Percentiles rank a stretch among this genome's conserved stretches.
Conservation (phyloP, 1,140 invertebrate species). For the Frieseomelitta varia region DNA sequence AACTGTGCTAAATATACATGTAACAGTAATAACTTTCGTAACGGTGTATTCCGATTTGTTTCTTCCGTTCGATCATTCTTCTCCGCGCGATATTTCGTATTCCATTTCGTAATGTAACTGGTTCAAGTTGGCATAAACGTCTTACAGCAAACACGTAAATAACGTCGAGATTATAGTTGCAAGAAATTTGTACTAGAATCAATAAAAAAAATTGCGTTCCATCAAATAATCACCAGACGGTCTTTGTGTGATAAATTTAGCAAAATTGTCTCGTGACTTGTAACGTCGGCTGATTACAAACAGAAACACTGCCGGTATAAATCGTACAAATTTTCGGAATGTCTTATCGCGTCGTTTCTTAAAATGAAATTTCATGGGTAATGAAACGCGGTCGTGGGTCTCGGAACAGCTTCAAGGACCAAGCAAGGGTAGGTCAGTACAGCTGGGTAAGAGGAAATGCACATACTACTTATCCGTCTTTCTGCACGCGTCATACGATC, state of each 20-base stretch:
- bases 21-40: conserved; percentile 50
- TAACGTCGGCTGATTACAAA: neutral
- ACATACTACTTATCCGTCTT: neutral
- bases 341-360: neutral
- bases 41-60: conserved; percentile 34
- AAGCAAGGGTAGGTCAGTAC: conserved; percentile 70
- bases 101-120: neutral
- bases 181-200: neutral
- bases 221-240: neutral
- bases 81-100: neutral
- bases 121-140: neutral
- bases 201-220: neutral
- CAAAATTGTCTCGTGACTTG: too few relatives aligned
- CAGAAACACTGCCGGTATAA: neutral
- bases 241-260: neutral
- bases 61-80: conserved; percentile 7
- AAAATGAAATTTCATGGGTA: neutral
- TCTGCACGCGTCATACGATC: conserved; percentile 18
- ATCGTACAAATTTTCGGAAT: neutral
- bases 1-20: conserved; percentile 60
- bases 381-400: conserved; percentile 48
- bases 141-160: neutral
- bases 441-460: conserved; percentile 32
- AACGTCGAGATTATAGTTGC: neutral
- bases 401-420: conserved; percentile 57